Evolutionary conservation across 2,113 vertebrate genomes (phyloP).

Genomic region (Pluvianellus socialis): DNA sequence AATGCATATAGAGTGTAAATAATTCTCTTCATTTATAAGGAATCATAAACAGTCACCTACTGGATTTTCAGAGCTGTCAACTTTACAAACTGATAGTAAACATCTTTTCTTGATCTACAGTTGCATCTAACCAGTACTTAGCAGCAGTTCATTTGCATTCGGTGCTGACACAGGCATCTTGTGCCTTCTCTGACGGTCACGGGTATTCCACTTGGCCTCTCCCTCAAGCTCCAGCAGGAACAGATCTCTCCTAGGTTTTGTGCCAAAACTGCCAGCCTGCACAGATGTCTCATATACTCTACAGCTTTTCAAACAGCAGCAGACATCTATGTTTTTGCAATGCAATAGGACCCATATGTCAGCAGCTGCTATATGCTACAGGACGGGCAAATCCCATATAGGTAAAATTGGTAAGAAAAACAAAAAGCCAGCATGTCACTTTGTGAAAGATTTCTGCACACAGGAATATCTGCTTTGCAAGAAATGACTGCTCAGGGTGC

Average conservation of each 20-base stretch:
- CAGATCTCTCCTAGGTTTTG: not conserved
- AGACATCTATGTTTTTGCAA: not conserved
- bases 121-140: not conserved
- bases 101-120: not conserved
- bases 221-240: not conserved
- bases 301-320: not conserved
- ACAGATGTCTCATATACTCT: not conserved
- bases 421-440: not conserved
- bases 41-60: not conserved
- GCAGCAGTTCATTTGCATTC: not conserved
- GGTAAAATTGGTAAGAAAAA: not conserved
- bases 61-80: not conserved
- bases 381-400: not conserved
- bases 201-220: not conserved
- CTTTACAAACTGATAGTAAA: not conserved
- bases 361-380: not conserved
- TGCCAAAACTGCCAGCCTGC: slow-evolving; percentile 7
- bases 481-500: not conserved
- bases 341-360: not conserved
- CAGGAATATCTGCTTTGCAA: not conserved
- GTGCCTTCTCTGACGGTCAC: not conserved
- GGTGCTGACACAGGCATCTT: not conserved
- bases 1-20: not conserved
- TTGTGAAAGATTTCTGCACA: not conserved
- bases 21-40: not conserved